Evolutionary conservation across 1,140 invertebrate genomes (phyloP), one percentile per base, ranked within the genome.

Genomic region (Pantala flavescens): DNA sequence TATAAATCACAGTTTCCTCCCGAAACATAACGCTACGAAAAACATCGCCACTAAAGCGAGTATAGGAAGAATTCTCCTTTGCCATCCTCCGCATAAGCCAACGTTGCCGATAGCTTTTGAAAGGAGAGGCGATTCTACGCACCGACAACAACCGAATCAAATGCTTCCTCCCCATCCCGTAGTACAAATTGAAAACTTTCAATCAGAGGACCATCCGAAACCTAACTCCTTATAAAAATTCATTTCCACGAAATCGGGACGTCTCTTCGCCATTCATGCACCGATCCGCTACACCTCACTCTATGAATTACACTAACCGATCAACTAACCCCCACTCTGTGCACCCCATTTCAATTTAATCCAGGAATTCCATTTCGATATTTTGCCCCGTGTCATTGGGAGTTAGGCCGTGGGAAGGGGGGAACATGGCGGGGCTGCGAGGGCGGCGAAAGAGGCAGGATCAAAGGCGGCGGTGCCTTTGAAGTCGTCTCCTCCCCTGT

Each of bases 291-390:
- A 16, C 49, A 16, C 49, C 49, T 14, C 49, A 3, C 49, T 63
- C 49, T 63, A 16, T 63, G 49, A 63, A 63, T 63, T 16, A 19
- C 16, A 19, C 49, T 3, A 63, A 16, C 14, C 49, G n/a, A 16
- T 63, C 49, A 36, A 3, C 49, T 5, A 7, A 7, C 49, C 49
- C 49, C 49, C 49, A 63, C 12, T 12, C 49, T 12, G 12, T 21
- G 3, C 49, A 16, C 49, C 49, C 49, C 49, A 21, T 63, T 63
- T 63, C 49, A 63, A 63, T 63, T 63, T 63, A 63, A 63, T 63
- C 49, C 49, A 63, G 49, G 49, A 63, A 63, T 63, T 63, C 49
- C 49, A 63, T 63, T 63, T 63, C 49, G 49, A 63, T 63, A 63
- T 63, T 63, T 36, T 63, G 3, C 49, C 49, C 49, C 49, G 49